phyloP scores from a whole-genome alignment of 2,113 vertebrate genomes.

The Coryphaenoides rupestris region DNA sequence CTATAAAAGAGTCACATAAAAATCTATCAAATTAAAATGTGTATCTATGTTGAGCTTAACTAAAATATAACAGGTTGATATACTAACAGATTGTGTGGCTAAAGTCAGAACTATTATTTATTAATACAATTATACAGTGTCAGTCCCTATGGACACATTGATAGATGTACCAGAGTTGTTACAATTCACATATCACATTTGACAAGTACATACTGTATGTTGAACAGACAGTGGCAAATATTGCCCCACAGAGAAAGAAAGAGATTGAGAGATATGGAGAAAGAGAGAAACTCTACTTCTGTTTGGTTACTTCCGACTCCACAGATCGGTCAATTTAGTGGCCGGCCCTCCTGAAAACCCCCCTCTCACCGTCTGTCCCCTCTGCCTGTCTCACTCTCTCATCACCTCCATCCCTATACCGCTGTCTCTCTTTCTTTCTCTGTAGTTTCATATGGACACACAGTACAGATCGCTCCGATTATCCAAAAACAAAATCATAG shows the following conservation, averaged over 20 bases:
- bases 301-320: constrained; percentile 21
- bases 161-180: constrained; percentile 26
- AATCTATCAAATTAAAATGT: not conserved
- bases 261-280: constrained; percentile 73
- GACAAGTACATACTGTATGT: constrained; percentile 49
- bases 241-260: constrained; percentile 78
- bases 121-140: constrained; percentile 4
- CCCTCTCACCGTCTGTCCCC: constrained; percentile 47
- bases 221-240: constrained; percentile 37
- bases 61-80: not conserved
- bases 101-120: not conserved
- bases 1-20: not conserved
- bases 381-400: constrained; percentile 47
- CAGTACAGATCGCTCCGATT: constrained; percentile 63
- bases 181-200: constrained; percentile 57
- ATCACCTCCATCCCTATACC: constrained; percentile 53
- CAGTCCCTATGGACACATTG: constrained; percentile 39
- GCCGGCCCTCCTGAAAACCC: constrained; percentile 66
- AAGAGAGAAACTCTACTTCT: constrained; percentile 73
- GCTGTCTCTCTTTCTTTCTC: constrained; percentile 78
- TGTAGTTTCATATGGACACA: constrained; percentile 76
- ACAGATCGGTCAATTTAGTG: constrained; percentile 49
- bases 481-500: constrained; percentile 61
- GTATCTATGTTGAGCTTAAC: not conserved
- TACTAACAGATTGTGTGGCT: not conserved